Evolutionary conservation across 2,113 vertebrate species (phyloP), one percentile per base, ranked within the genome.

Genomic region (Urocynchramus pylzowi): DNA sequence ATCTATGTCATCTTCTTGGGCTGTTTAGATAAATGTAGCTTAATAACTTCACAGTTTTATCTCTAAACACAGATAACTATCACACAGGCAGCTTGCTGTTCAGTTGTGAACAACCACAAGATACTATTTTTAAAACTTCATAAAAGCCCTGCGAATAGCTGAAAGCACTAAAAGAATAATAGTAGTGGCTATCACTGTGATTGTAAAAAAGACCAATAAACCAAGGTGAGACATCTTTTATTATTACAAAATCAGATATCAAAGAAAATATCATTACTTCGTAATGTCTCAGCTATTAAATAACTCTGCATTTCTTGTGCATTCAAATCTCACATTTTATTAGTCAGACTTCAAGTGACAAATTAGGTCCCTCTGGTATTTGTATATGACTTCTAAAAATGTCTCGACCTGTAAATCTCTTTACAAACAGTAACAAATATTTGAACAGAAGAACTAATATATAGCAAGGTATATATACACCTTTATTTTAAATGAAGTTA

Each of bases 51-150:
- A 69, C 84, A 95, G 96, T 95, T 97, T 94, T 97, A 98, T 97
- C 95, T 97, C 98, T 71, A 97, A 94, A 83, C 84, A 80, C 33
- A 98, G 98, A 98, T 98, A 91, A 69, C 91, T 86, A 98, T 98
- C 98, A n/a, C 53, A 79, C 67, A 65, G 81, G 41, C 79, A 86
- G 90, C 95, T 97, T 97, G 93, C 94, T 97, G 57, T 94, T 96
- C 91, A 94, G 71, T 89, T 96, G 90, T 95, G 86, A 96, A 92
- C 84, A 97, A 91, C 78, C 92, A 89, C 89, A 44, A 50, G 89
- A 90, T 65, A 39, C 80, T 97, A 90, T 95, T 95, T 94, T 95
- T 97, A 97, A 97, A 93, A 91, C 95, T 97, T 97, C 96, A 96
- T 80, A 91, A 94, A 96, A 94, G 23, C 65, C 87, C 80, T 92